These are phyloP conservation scores for Syrrhaptes paradoxus DNA, from an alignment of 2,113 vertebrate species.

Conservation along the genomic window DNA sequence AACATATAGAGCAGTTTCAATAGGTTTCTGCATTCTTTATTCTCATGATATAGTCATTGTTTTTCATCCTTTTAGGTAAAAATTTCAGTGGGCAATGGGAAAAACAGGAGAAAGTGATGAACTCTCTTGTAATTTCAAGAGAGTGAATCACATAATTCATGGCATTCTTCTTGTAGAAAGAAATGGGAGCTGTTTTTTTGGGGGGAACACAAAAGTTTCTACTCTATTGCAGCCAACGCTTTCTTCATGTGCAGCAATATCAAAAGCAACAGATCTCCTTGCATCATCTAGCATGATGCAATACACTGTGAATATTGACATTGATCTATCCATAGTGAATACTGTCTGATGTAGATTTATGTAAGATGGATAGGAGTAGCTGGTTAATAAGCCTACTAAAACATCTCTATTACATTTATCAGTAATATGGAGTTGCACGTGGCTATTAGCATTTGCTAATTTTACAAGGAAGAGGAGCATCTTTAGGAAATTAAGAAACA, in stretches of 20 bases:
- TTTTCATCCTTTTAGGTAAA: background rate
- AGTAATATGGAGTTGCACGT: background rate
- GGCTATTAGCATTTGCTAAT: background rate
- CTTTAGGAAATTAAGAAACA: background rate
- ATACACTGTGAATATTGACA: background rate
- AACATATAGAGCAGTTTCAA: background rate
- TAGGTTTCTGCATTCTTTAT: background rate
- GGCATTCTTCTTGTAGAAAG: background rate
- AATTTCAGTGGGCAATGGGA: background rate
- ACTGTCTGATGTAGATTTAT: background rate
- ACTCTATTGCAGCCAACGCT: background rate
- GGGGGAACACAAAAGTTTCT: background rate
- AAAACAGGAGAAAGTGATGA: background rate
- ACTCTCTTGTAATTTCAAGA: background rate
- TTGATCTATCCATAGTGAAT: background rate
- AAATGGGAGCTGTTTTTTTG: background rate
- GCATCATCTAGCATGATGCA: background rate
- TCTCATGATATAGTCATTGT: background rate
- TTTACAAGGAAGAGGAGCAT: background rate
- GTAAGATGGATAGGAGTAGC: background rate
- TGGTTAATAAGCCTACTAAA: background rate
- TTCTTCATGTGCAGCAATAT: background rate
- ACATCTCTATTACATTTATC: background rate
- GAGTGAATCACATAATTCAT: background rate
- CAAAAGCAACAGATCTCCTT: background rate